phyloP scores from a whole-genome alignment of 2,797 vertebrate genomes.

The Micropoecilia bifurca region DNA sequence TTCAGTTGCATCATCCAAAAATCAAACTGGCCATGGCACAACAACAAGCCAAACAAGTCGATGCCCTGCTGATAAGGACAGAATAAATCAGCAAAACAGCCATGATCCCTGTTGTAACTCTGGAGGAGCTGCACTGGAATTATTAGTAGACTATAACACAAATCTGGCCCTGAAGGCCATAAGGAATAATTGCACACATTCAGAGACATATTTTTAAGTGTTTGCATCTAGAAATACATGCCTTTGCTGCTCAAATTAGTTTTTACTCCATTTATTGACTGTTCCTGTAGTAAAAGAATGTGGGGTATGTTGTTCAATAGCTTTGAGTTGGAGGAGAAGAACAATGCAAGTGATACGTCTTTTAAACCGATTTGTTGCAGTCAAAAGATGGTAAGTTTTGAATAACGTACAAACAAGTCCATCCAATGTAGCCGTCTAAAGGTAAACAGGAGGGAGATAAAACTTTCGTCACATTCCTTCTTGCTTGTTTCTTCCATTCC shows the following conservation, averaged over 20 bases:
- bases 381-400: conserved; percentile 5
- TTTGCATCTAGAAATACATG: neutral
- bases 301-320: neutral
- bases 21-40: neutral
- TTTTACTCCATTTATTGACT: neutral
- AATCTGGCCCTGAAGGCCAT: neutral
- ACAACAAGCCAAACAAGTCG: neutral
- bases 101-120: neutral
- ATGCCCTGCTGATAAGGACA: neutral
- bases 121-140: neutral
- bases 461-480: neutral
- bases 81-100: neutral
- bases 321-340: neutral
- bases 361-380: neutral
- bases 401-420: neutral
- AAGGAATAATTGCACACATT: neutral
- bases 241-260: neutral
- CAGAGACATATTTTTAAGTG: neutral
- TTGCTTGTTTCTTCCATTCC: conserved; percentile 1
- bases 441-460: conserved; percentile 9
- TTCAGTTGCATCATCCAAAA: neutral
- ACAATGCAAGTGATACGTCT: neutral
- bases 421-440: conserved; percentile 6
- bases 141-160: neutral
- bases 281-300: neutral